phyloP scores from a whole-genome alignment of 2,888 invertebrate genomes.

The Autographa pulchrina region DNA sequence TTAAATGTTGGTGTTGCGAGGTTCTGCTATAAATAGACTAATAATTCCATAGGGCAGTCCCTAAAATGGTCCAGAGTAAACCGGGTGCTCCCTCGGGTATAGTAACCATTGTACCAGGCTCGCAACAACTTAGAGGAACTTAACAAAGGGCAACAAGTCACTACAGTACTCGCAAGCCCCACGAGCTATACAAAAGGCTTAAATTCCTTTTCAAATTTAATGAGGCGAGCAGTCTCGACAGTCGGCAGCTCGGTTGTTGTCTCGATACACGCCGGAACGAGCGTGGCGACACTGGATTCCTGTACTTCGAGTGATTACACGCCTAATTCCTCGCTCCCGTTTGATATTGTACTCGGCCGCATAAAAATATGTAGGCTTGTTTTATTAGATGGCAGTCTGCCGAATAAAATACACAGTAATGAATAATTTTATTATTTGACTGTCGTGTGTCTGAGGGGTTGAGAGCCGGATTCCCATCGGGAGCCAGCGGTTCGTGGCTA shows the following conservation, averaged over 20 bases:
- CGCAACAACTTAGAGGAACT: slow-evolving; percentile 61
- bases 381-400: slow-evolving; percentile 30
- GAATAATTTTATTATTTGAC: slow-evolving; percentile 55
- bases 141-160: slow-evolving; percentile 67
- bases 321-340: slow-evolving; percentile 13
- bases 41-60: slow-evolving; percentile 18
- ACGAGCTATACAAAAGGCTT: slow-evolving; percentile 60
- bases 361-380: slow-evolving; percentile 27
- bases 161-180: slow-evolving; percentile 27
- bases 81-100: slow-evolving; percentile 39
- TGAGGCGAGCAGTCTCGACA: slow-evolving; percentile 58
- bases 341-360: slow-evolving; percentile 21
- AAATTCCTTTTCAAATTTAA: slow-evolving; percentile 69
- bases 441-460: slow-evolving; percentile 39
- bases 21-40: slow-evolving; percentile 32
- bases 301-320: slow-evolving; percentile 12
- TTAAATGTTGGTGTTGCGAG: slow-evolving; percentile 21
- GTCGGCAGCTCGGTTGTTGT: background rate
- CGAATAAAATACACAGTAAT: slow-evolving; percentile 41
- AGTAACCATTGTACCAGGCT: slow-evolving; percentile 60
- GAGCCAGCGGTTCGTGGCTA: slow-evolving; percentile 58
- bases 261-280: slow-evolving; percentile 1
- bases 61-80: slow-evolving; percentile 34
- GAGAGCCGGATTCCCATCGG: slow-evolving; percentile 54
- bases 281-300: background rate